These are phyloP conservation scores for Cheirogaleus medius DNA, from an alignment of 2,113 vertebrate species.

Conservation along the genomic window DNA sequence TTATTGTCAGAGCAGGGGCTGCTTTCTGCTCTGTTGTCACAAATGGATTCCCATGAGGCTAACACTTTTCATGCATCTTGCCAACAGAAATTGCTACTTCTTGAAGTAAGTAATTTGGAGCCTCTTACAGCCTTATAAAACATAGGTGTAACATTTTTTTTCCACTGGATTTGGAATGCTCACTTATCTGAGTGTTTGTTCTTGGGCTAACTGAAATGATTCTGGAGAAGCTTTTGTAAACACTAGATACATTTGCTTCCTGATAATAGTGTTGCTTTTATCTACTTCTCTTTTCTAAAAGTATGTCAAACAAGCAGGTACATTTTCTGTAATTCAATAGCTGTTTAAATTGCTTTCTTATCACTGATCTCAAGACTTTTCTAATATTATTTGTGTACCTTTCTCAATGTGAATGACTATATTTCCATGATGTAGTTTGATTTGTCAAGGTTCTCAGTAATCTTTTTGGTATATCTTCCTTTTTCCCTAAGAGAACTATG, in stretches of 20 bases:
- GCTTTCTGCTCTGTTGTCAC: constrained; percentile 75
- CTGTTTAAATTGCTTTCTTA: constrained; percentile 37
- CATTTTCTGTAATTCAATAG: constrained; percentile 1
- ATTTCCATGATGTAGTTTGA: background rate
- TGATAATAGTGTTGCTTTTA: constrained; percentile 39
- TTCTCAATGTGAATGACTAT: background rate
- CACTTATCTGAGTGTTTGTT: constrained; percentile 61
- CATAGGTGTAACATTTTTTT: constrained; percentile 50
- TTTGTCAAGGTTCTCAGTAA: background rate
- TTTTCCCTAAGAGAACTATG: background rate
- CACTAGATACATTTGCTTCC: background rate
- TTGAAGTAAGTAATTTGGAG: constrained; percentile 70
- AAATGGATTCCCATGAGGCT: constrained; percentile 74
- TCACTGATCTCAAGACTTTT: background rate
- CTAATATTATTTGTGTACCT: background rate
- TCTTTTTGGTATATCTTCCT: background rate
- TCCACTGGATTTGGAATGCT: constrained; percentile 52
- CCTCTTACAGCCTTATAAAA: constrained; percentile 66
- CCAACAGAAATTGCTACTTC: constrained; percentile 76
- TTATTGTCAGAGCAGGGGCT: constrained; percentile 60
- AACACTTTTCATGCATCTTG: constrained; percentile 75
- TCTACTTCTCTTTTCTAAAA: background rate
- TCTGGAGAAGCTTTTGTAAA: constrained; percentile 38
- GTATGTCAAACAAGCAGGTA: constrained; percentile 11
- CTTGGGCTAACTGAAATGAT: constrained; percentile 41